Base-by-base conservation (phyloP, 1,140 invertebrate species). In the Cydia amplana region DNA sequence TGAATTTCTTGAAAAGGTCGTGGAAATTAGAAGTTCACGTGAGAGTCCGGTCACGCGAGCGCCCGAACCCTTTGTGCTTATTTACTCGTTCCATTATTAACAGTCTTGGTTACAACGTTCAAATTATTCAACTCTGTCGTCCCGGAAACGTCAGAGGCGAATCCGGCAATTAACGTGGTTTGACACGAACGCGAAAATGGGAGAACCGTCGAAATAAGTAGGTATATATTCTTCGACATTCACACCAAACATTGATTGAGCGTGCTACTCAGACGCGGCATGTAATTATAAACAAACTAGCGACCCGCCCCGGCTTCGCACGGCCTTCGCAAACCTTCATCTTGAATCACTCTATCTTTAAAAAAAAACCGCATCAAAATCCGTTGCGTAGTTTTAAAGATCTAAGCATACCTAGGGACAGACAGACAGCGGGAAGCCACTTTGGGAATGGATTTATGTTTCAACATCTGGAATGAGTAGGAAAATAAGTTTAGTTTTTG, bases 1-100 rank as follows among this genome's bases (percentile, higher is more conserved):
- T 88, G 86, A 90, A 90, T 86, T 88, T 87, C 88, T 87, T 87
- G 85, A 88, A 88, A 88, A 88, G 85, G 87, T 87, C 88, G 84
- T 85, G 80, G 83, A 88, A 85, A 86, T 88, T 88, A 86, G 79
- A 84, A 85, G 82, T 88, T 86, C 82, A 87, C 83, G 83, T 85
- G 79, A 82, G 77, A 77, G 78, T 80, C 78, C 82, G 83, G 86
- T 85, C 88, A 90, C 87, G 88, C 88, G 75, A 89, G 18, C 78
- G 64, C 79, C 75, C 49, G 84, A 84, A 81, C 78, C 74, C 75
- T 75, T 79, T 82, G 77, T 81, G 78, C 74, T 77, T 80, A 83
- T 79, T 80, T 82, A 81, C 77, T 77, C 65, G 65, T 77, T 77
- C 43, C 77, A 78, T 79, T 83, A 81, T 81, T 81, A 78, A 77